Evolutionary conservation across 1,140 invertebrate genomes (phyloP).

Genomic region (Trichonephila clavipes): DNA sequence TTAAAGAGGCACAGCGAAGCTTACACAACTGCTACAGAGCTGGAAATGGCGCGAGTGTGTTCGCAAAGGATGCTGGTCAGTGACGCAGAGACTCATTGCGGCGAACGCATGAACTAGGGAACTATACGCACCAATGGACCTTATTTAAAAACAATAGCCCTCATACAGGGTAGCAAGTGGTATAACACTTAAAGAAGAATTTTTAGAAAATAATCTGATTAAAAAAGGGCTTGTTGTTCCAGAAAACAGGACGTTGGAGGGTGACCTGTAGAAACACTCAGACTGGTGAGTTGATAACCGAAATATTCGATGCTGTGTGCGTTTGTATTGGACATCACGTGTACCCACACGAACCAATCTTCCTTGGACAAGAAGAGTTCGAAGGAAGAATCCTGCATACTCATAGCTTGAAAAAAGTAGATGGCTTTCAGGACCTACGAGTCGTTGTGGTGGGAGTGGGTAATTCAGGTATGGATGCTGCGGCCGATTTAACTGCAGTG

Average conservation of each 20-base stretch:
- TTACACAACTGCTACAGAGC: too few relatives aligned
- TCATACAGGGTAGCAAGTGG: too few relatives aligned
- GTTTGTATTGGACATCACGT: slow-evolving; percentile 80
- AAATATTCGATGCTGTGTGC: slow-evolving; percentile 75
- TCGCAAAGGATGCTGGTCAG: too few relatives aligned
- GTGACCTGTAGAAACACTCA: slow-evolving; percentile 76
- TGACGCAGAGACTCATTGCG: too few relatives aligned
- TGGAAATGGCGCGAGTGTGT: too few relatives aligned
- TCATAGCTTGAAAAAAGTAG: slow-evolving; percentile 79
- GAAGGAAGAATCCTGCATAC: slow-evolving; percentile 80
- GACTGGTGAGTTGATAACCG: slow-evolving; percentile 75
- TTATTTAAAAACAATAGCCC: too few relatives aligned
- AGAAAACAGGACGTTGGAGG: slow-evolving; percentile 79
- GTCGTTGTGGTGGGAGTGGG: slow-evolving; percentile 80
- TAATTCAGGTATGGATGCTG: slow-evolving; percentile 78
- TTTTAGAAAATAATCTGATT: too few relatives aligned
- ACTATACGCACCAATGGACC: too few relatives aligned
- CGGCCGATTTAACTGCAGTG: slow-evolving; percentile 76
- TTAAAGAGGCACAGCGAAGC: too few relatives aligned
- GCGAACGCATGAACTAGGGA: too few relatives aligned
- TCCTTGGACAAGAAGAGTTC: slow-evolving; percentile 77
- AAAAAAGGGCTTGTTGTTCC: background rate
- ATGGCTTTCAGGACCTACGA: slow-evolving; percentile 78
- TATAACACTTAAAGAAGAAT: too few relatives aligned
- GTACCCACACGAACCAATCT: slow-evolving; percentile 79